Evolutionary conservation across 2,797 vertebrate genomes (phyloP), one percentile per base, ranked within the genome.

Genomic region (Salarias fasciatus): DNA sequence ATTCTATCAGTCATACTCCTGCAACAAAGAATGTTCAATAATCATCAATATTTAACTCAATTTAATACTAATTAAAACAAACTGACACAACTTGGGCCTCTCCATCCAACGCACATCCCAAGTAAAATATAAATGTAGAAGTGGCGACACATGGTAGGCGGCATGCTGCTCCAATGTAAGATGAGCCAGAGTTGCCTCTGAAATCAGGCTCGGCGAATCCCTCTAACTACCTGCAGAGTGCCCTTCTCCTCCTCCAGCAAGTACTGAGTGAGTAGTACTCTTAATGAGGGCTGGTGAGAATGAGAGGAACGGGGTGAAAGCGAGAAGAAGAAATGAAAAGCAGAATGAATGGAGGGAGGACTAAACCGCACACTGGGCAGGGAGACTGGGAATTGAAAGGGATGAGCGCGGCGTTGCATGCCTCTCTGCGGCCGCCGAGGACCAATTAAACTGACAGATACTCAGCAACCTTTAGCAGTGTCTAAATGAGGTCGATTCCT

Each of bases 401-500:
- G 75, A 67, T 60, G 52, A 63, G 47, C 15, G 69, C 18, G 61
- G 45, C 2, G 1, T 11, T 37, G 51, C 30, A 1, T 28, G 30
- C 38, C 61, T 66, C 52, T 56, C 38, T 67, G 49, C 60, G 54
- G 42, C 47, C 69, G 12, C 66, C 43, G 8, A 48, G 64, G 72
- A 70, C 81, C 73, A 86, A 86, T 90, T 86, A 86, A 30, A 43
- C 52, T 13, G 66, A 55, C 69, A 80, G 73, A 75, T 54, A 52
- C 36, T 75, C 63, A 9, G 67, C 73, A 77, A 86, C 78, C 83
- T 78, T 81, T 72, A 77, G 48, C 68, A 13, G 48, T 45, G 67
- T 77, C 71, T 75, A 63, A 83, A 82, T 36, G 65, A 75, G 68
- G 79, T 75, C 4, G 10, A 71, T 48, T 79, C 56, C 31, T 50